phyloP scores from a whole-genome alignment of 2,113 vertebrate species.

The Elephantulus edwardii region DNA sequence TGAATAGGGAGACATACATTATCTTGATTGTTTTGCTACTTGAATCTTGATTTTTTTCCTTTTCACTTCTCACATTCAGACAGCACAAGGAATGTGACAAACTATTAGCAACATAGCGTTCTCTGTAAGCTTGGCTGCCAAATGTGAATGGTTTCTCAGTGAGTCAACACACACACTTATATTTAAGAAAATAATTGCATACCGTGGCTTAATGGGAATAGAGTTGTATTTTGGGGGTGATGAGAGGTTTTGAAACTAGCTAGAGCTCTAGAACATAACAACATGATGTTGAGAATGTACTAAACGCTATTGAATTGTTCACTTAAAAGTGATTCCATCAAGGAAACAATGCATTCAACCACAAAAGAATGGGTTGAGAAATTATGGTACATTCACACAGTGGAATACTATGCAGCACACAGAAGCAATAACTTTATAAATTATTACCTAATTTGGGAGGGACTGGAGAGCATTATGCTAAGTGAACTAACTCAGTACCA shows the following conservation, averaged over 20 bases:
- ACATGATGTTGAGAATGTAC: neutral
- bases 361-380: too few relatives aligned
- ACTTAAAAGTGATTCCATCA: neutral
- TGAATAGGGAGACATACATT: constrained; percentile 19
- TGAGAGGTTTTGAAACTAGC: neutral
- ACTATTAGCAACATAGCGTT: neutral
- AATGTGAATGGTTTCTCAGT: neutral
- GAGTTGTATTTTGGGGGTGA: neutral
- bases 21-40: neutral
- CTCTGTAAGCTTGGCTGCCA: neutral
- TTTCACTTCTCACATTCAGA: neutral
- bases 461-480: too few relatives aligned
- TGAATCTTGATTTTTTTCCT: neutral
- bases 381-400: too few relatives aligned
- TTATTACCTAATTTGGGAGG: too few relatives aligned
- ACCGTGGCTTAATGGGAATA: neutral
- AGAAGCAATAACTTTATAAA: too few relatives aligned
- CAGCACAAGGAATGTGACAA: neutral
- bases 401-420: too few relatives aligned
- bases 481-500: too few relatives aligned
- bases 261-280: neutral
- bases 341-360: too few relatives aligned
- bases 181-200: neutral
- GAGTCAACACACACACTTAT: neutral
- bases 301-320: neutral